A percentile compares a stretch with the other conserved stretches of the same genome.
Conservation (phyloP, 2,888 invertebrate species). For the Coelinius sp. region DNA sequence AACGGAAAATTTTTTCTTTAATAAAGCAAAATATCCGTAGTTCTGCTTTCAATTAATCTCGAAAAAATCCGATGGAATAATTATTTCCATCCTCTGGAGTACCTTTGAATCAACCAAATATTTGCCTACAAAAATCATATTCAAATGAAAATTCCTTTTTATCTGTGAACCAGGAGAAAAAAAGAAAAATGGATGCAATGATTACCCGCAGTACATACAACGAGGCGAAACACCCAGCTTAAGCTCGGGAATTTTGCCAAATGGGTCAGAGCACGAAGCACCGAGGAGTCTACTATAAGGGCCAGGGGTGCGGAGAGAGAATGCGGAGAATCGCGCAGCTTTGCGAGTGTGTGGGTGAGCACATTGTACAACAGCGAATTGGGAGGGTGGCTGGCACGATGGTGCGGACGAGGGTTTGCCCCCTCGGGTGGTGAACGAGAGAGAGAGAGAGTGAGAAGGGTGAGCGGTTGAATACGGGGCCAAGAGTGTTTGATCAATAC, state of each 20-base stretch:
- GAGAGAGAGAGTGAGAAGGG: conserved; percentile 36
- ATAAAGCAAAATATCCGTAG: too few species aligned
- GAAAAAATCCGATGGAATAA: too few species aligned
- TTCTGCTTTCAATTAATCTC: too few species aligned
- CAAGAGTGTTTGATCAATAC: conserved; percentile 64
- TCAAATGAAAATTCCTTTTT: not conserved
- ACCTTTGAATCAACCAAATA: too few species aligned
- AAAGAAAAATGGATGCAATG: conserved; percentile 44
- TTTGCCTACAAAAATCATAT: not conserved
- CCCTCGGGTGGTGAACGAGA: conserved; percentile 40
- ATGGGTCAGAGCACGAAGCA: conserved; percentile 64
- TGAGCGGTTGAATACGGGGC: conserved; percentile 43
- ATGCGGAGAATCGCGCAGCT: conserved; percentile 18
- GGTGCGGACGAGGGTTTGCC: conserved; percentile 26
- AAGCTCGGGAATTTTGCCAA: conserved; percentile 65
- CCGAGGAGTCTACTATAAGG: conserved; percentile 38
- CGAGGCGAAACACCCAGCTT: conserved; percentile 53
- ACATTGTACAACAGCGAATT: conserved; percentile 18
- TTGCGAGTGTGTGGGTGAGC: not conserved
- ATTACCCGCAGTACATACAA: conserved; percentile 50
- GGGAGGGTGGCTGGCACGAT: conserved; percentile 27
- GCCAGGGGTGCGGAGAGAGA: conserved; percentile 38
- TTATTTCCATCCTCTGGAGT: too few species aligned
- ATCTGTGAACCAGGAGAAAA: not conserved
- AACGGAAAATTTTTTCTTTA: too few species aligned